Base-by-base conservation (phyloP, 1,140 invertebrate genomes). In the Drosophila kohkoa region DNA sequence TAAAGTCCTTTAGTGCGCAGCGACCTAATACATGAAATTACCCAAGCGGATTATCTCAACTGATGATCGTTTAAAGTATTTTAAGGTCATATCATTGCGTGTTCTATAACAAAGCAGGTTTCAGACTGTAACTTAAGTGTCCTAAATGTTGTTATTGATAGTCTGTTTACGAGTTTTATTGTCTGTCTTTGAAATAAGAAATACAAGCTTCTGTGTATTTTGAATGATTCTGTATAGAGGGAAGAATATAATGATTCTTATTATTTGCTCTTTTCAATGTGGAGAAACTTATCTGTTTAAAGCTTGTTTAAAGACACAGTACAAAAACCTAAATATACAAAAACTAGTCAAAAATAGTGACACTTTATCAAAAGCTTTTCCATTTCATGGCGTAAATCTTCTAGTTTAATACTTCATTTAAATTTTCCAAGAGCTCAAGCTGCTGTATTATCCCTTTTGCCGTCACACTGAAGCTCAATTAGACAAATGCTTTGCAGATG, bases 31-130 rank as follows among this genome's bases (percentile, higher is more conserved):
- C 8, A 60, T 62, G 62, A 67, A 69, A 43, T 71, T 41, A 43
- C 10, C 51, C 57, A 71, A 77, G 64, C 67, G 69, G 82, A 76
- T 87, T 87, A 87, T 77, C 79, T 66, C 79, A 73, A 79, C 63
- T 79, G 83, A 67, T 70, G 70, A 87, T 82, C 82, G 65, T n/a
- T 59, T 43, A 10, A 65, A 69, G 58, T 66, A 71, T 41, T 46
- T 75, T 59, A 35, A 58, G 51, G 15, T 57, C 41, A 51, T 76
- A 67, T 71, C n/a, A 43, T 62, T 52, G 30, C 65, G 28, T 35
- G 28, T 15, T 10, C 1, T 55, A 30, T 15, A 71, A 64, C 28
- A 70, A 64, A 54, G n/a, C 5, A 10, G 45, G 55, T 28, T 25
- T 41, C 52, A 20, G 38, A 49, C 7, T 43, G 32, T 35, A 63